phyloP scores from a whole-genome alignment of 1,140 invertebrate genomes.

The Brachystomella parvula region DNA sequence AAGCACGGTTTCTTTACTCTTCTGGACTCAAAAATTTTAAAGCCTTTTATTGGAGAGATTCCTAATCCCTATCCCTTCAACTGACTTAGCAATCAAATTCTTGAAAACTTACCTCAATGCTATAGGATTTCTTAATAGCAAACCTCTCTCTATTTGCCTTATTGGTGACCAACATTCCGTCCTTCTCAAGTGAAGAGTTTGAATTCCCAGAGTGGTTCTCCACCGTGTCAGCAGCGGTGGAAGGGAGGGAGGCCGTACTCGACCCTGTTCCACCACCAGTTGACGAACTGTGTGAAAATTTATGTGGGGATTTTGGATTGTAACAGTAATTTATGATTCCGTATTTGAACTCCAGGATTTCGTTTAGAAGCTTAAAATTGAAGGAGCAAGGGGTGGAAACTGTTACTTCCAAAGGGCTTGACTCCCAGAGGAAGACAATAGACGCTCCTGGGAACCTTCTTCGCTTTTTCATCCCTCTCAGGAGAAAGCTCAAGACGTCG shows the following conservation, averaged over 20 bases:
- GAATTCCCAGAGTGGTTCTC: neutral
- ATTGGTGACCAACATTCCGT: conserved; percentile 26
- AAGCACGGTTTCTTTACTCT: too few species aligned
- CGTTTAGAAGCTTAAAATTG: neutral
- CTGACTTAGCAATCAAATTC: too few species aligned
- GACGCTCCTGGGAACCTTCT: neutral
- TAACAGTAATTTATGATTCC: conserved; percentile 37
- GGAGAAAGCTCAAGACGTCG: neutral
- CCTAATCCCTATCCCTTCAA: too few species aligned
- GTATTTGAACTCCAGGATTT: conserved; percentile 38
- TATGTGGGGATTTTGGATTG: conserved; percentile 26
- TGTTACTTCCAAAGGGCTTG: neutral
- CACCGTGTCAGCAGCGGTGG: neutral
- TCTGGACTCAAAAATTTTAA: too few species aligned
- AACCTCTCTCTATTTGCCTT: conserved; percentile 82
- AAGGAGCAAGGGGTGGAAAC: neutral
- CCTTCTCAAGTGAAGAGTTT: neutral
- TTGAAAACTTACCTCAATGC: conserved; percentile 92
- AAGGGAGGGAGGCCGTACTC: neutral
- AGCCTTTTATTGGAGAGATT: too few species aligned
- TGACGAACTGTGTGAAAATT: conserved; percentile 1
- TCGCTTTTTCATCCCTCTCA: neutral
- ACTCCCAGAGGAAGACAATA: neutral
- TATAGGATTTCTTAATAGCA: conserved; percentile 92
- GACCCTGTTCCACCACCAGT: neutral